Percentiles rank a stretch among this genome's conserved stretches.
Evolutionary conservation across 64 coral and sea anemone species (phyloP).

Genomic region (Exaiptasia diaphana): DNA sequence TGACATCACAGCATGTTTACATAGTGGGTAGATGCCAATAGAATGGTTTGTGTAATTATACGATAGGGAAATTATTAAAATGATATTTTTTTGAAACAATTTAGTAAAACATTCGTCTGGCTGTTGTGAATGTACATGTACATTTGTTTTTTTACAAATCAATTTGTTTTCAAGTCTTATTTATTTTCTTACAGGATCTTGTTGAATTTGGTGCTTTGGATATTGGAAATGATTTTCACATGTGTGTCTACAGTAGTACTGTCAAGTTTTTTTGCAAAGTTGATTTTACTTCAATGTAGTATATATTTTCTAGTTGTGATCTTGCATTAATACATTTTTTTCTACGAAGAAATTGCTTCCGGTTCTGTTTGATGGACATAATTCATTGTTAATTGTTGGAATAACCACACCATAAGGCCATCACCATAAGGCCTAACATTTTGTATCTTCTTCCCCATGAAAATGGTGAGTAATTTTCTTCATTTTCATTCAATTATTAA

Average conservation of each 20-base stretch:
- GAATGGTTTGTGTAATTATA: too few species aligned
- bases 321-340: background rate
- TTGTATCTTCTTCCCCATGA: slow-evolving; percentile 29
- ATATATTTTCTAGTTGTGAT: background rate
- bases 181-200: background rate
- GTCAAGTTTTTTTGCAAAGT: too few species aligned
- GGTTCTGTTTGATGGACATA: slow-evolving; percentile 31
- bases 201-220: slow-evolving; percentile 1
- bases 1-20: too few species aligned
- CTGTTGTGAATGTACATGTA: too few species aligned
- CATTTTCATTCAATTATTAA: too few species aligned
- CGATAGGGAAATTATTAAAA: too few species aligned
- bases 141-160: too few species aligned
- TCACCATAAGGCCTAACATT: slow-evolving; percentile 12
- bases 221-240: slow-evolving; percentile 26
- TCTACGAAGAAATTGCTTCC: slow-evolving; percentile 16
- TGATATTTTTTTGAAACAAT: too few species aligned
- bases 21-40: too few species aligned
- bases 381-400: slow-evolving; percentile 17
- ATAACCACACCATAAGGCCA: slow-evolving; percentile 32
- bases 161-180: too few species aligned
- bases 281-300: background rate
- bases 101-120: too few species aligned
- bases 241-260: background rate
- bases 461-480: too few species aligned